Evolutionary conservation across 2,113 vertebrate genomes (phyloP).

Genomic region (Tupaia tana): DNA sequence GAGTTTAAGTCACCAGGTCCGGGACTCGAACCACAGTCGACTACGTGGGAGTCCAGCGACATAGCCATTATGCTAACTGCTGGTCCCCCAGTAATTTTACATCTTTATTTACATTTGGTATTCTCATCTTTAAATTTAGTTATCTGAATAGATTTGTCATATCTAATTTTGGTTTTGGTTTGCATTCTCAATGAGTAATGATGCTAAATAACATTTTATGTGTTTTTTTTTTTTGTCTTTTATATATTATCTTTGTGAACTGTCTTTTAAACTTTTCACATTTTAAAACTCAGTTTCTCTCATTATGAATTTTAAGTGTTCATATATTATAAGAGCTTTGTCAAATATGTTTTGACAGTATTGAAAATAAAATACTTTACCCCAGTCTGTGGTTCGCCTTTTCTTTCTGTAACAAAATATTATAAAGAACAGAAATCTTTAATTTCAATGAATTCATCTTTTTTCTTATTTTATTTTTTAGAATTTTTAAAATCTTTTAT

Average conservation of each 20-base stretch:
- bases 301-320: not conserved
- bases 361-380: constrained; percentile 21
- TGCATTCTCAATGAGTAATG: not conserved
- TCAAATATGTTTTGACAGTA: not conserved
- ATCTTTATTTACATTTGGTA: not conserved
- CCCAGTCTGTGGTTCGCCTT: not conserved
- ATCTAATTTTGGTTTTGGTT: not conserved
- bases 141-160: not conserved
- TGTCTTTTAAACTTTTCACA: not conserved
- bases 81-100: too few relatives aligned
- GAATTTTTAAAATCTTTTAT: not conserved
- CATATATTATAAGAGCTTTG: not conserved
- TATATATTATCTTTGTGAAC: not conserved
- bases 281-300: not conserved
- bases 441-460: not conserved
- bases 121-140: not conserved
- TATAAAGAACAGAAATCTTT: not conserved
- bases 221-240: not conserved
- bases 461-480: not conserved
- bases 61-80: too few relatives aligned
- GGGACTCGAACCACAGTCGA: too few relatives aligned
- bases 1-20: too few relatives aligned
- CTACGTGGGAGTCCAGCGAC: too few relatives aligned
- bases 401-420: not conserved
- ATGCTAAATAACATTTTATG: not conserved